phyloP scores from a whole-genome alignment of 2,113 vertebrate genomes.

The Naja naja region DNA sequence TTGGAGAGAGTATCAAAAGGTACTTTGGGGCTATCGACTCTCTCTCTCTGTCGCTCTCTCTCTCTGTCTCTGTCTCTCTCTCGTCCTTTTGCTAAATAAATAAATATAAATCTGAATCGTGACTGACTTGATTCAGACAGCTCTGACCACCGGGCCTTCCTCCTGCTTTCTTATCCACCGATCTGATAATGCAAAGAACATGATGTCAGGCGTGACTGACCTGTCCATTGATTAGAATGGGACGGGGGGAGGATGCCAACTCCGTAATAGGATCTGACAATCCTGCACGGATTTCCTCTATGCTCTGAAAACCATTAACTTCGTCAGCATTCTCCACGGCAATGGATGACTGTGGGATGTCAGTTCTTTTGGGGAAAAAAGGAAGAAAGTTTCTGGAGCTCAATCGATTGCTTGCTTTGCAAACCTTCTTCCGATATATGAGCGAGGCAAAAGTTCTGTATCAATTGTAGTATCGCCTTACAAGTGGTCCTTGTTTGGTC shows the following conservation, averaged over 20 bases:
- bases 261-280: constrained; percentile 31
- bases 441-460: not conserved
- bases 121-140: constrained; percentile 21
- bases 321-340: not conserved
- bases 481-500: not conserved
- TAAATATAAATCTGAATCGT: constrained; percentile 2
- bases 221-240: constrained; percentile 35
- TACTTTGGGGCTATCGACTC: not conserved
- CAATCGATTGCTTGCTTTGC: not conserved
- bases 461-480: not conserved
- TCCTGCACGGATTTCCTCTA: not conserved
- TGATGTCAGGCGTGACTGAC: constrained; percentile 27
- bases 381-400: not conserved
- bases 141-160: not conserved
- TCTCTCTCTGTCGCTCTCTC: too few species aligned
- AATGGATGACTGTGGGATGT: not conserved
- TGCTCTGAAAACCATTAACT: not conserved
- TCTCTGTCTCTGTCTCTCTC: too few species aligned
- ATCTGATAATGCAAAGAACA: constrained; percentile 10
- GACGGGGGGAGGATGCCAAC: constrained; percentile 6
- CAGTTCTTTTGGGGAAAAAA: not conserved
- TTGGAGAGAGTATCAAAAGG: constrained; percentile 35
- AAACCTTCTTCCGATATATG: not conserved
- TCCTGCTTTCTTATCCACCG: not conserved
- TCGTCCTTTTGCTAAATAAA: not conserved